Evolutionary conservation across 2,113 vertebrate species (phyloP).

Genomic region (Labrus mixtus): DNA sequence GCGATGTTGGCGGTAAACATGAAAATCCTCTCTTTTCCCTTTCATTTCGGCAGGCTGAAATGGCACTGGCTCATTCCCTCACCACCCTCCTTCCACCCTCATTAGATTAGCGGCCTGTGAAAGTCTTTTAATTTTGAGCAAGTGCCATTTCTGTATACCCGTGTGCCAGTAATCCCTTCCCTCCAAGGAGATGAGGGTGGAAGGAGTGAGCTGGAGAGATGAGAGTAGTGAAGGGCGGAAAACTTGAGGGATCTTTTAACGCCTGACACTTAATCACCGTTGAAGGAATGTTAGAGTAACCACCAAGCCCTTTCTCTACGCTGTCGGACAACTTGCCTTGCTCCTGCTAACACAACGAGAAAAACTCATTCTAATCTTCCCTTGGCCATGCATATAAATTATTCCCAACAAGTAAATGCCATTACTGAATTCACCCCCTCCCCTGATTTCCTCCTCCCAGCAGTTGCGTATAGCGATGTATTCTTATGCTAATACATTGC

Average conservation of each 20-base stretch:
- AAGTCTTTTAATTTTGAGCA: constrained; percentile 84
- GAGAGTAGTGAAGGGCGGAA: constrained; percentile 65
- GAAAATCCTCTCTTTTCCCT: constrained; percentile 65
- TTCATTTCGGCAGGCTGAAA: constrained; percentile 62
- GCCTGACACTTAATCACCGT: constrained; percentile 72
- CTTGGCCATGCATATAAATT: constrained; percentile 59
- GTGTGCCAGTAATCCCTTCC: constrained; percentile 78
- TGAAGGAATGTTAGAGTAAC: constrained; percentile 63
- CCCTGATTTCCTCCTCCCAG: constrained; percentile 20
- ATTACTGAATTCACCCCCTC: constrained; percentile 66
- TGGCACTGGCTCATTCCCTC: constrained; percentile 41
- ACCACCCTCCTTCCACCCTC: constrained; percentile 59
- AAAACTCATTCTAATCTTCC: constrained; percentile 73
- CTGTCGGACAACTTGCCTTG: constrained; percentile 52
- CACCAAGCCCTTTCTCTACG: constrained; percentile 52
- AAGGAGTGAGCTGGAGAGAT: constrained; percentile 57
- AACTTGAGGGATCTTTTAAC: constrained; percentile 76
- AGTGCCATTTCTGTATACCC: constrained; percentile 80
- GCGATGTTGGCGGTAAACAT: constrained; percentile 71
- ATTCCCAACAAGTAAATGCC: constrained; percentile 65
- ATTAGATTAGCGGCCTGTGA: constrained; percentile 82
- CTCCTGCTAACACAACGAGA: constrained; percentile 50
- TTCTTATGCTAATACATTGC: constrained; percentile 79
- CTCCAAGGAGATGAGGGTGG: constrained; percentile 66
- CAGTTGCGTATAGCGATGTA: constrained; percentile 58